phyloP scores from a whole-genome alignment of 1,140 invertebrate genomes.

The Gryon sp. region DNA sequence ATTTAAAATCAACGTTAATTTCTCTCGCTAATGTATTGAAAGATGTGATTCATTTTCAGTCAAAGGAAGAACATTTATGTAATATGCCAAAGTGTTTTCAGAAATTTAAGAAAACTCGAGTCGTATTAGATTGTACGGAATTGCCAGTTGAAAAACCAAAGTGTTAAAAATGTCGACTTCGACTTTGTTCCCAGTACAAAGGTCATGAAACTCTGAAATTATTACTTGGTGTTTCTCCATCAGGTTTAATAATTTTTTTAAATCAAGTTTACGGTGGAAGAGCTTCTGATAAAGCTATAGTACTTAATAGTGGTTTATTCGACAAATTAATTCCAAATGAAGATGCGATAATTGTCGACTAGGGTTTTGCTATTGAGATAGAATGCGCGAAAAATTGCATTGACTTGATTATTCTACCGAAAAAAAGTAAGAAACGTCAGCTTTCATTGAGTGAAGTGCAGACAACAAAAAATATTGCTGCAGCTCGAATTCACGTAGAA shows the following conservation, averaged over 20 bases:
- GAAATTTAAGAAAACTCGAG: conserved; percentile 3
- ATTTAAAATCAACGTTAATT: background rate
- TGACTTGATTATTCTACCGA: conserved; percentile 44
- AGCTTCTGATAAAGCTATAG: conserved; percentile 66
- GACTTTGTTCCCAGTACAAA: conserved; percentile 25
- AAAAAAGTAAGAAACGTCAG: conserved; percentile 29
- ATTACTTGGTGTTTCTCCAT: conserved; percentile 13
- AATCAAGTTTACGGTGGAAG: conserved; percentile 18
- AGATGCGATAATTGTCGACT: conserved; percentile 53
- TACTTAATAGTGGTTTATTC: conserved; percentile 5
- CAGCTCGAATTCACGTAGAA: conserved; percentile 36
- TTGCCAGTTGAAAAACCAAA: conserved; percentile 23
- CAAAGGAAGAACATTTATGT: conserved; percentile 17
- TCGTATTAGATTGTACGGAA: conserved; percentile 21
- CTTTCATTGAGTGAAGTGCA: conserved; percentile 51
- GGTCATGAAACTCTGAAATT: conserved; percentile 9
- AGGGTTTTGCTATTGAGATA: conserved; percentile 25
- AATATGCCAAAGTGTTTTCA: conserved; percentile 37
- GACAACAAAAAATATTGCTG: conserved; percentile 65
- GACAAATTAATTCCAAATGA: conserved; percentile 17
- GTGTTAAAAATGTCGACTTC: conserved; percentile 12
- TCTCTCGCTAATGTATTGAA: background rate
- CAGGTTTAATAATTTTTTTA: conserved; percentile 5
- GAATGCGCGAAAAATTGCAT: conserved; percentile 18
- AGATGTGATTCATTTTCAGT: background rate